A percentile compares a stretch with the other conserved stretches of the same genome.
Conservation (phyloP, 2,797 vertebrate genomes). For the Sebastes umbrosus region DNA sequence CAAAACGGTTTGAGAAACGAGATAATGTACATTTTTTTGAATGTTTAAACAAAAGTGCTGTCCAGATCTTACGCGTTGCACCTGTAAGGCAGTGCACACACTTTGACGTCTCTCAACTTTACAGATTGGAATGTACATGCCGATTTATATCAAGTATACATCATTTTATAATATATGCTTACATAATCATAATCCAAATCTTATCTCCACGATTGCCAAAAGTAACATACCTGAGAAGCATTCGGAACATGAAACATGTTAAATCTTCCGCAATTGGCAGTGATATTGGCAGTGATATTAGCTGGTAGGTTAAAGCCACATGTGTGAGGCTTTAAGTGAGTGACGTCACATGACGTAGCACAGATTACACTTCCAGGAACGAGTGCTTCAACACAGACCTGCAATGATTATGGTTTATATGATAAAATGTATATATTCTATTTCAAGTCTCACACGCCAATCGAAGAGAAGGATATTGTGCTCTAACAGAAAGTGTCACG, state of each 20-base stretch:
- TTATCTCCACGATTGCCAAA: neutral
- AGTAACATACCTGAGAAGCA: neutral
- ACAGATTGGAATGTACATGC: neutral
- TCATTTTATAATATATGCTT: neutral
- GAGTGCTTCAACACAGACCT: neutral
- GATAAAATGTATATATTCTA: neutral
- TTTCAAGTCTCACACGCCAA: neutral
- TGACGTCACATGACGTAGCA: neutral
- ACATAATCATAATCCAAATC: neutral
- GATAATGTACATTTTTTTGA: too few species aligned
- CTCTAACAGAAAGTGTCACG: neutral
- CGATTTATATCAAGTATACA: neutral
- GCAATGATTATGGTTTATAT: neutral
- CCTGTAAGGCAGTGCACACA: too few species aligned
- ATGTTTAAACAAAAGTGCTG: too few species aligned
- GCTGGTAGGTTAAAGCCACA: neutral
- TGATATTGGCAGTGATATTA: neutral
- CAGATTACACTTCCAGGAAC: neutral
- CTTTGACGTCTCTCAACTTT: neutral
- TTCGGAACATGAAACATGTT: neutral
- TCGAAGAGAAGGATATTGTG: neutral
- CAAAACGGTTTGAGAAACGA: neutral
- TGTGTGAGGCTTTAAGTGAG: neutral
- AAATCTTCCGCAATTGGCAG: neutral
- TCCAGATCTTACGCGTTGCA: too few species aligned